Conservation (phyloP, 2,888 invertebrate species). For the Nemotelus pantherinus region DNA sequence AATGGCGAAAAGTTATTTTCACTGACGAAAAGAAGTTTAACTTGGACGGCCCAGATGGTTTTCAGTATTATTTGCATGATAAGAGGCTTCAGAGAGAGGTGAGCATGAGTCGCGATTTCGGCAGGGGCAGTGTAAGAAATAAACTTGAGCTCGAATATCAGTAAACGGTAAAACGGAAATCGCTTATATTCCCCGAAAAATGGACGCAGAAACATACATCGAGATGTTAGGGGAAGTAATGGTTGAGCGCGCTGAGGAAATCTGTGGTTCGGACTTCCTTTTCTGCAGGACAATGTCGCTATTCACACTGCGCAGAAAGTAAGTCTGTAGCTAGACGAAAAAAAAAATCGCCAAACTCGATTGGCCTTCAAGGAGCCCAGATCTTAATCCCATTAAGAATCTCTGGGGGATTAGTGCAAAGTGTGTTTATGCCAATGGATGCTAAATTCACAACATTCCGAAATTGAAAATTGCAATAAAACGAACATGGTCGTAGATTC, state of each 20-base stretch:
- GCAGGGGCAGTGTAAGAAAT: neutral
- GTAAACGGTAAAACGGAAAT: neutral
- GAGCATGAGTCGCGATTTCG: conserved; percentile 1
- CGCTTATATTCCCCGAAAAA: neutral
- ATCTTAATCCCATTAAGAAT: neutral
- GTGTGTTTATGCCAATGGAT: neutral
- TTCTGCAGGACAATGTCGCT: neutral
- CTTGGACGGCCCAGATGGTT: neutral
- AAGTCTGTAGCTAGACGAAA: neutral
- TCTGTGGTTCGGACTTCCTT: neutral
- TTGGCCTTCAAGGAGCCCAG: neutral
- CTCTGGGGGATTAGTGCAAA: neutral
- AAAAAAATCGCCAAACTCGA: no score
- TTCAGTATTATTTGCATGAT: no score
- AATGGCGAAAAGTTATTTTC: neutral
- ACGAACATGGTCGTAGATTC: neutral
- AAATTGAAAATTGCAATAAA: neutral
- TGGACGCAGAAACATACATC: neutral
- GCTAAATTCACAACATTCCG: neutral
- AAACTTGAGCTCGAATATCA: neutral
- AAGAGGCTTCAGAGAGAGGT: neutral
- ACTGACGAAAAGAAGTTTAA: neutral
- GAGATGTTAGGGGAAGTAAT: neutral
- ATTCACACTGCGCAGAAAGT: no score
- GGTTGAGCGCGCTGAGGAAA: no score